Evolutionary conservation across 2,113 vertebrate species (phyloP).

Genomic region (Aleadryas rufinucha): DNA sequence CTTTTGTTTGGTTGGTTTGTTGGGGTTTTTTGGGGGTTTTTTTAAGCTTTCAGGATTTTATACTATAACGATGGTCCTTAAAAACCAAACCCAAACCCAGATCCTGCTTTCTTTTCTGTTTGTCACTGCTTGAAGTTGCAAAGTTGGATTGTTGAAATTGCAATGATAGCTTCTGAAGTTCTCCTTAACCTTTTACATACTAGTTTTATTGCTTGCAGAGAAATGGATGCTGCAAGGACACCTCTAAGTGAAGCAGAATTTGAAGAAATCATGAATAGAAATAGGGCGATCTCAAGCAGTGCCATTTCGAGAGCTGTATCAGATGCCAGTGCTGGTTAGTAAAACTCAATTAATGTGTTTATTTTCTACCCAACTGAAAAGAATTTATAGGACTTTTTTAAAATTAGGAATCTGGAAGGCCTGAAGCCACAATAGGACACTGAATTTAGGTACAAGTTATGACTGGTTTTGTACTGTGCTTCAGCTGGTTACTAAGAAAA

Average conservation of each 20-base stretch:
- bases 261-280: slow-evolving; percentile 99
- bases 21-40: neutral
- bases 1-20: neutral
- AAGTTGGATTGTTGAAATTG: slow-evolving; percentile 48
- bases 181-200: slow-evolving; percentile 37
- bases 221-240: slow-evolving; percentile 93
- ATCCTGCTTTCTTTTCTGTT: slow-evolving; percentile 67
- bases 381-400: neutral
- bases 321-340: slow-evolving; percentile 95
- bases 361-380: neutral
- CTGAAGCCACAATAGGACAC: neutral
- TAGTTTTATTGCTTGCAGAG: slow-evolving; percentile 77
- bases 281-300: slow-evolving; percentile 97
- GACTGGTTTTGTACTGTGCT: neutral
- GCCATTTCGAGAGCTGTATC: slow-evolving; percentile 98
- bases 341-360: neutral
- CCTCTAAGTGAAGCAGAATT: slow-evolving; percentile 97
- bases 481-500: neutral
- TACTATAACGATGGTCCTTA: slow-evolving; percentile 37
- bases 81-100: slow-evolving; percentile 27
- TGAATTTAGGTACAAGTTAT: neutral
- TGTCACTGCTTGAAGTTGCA: slow-evolving; percentile 64
- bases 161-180: neutral
- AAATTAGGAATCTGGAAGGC: neutral
- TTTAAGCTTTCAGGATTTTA: slow-evolving; percentile 56